Evolutionary conservation across 92 coral and sea anemone species (phyloP).

Genomic region (Blastomussa wellsi): DNA sequence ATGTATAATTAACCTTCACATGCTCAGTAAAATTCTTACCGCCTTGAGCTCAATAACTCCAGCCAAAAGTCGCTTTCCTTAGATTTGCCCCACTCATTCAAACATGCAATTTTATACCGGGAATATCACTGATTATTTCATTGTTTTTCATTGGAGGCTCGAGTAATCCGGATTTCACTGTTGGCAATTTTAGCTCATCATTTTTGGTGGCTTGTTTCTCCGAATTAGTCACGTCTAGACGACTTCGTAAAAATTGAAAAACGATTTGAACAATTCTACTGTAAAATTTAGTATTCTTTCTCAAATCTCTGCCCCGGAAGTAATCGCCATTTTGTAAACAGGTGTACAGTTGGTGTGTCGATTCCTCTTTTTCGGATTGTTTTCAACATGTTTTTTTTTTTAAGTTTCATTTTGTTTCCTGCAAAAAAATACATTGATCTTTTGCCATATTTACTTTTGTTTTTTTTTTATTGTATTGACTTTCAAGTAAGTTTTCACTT

Average conservation of each 20-base stretch:
- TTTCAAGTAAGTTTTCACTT: conserved; percentile 5
- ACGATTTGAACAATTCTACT: background rate
- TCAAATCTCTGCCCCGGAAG: background rate
- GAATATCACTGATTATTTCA: too few species aligned
- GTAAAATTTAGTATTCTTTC: background rate
- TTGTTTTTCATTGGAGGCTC: too few species aligned
- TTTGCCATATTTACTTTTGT: conserved; percentile 1
- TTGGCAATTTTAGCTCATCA: background rate
- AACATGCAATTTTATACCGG: too few species aligned
- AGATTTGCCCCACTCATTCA: too few species aligned
- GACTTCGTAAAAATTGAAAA: background rate
- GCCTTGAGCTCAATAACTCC: too few species aligned
- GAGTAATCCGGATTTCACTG: too few species aligned
- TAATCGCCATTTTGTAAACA: background rate
- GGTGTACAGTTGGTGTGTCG: background rate
- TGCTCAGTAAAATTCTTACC: too few species aligned
- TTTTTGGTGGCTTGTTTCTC: background rate
- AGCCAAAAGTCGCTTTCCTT: too few species aligned
- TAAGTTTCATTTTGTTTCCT: background rate
- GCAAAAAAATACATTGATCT: background rate
- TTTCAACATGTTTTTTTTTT: background rate
- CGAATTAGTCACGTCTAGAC: background rate
- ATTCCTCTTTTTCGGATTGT: background rate
- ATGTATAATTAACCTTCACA: background rate
- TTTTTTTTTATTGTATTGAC: background rate